Conservation (phyloP, 2,797 vertebrate species). For the Tinamus major region DNA sequence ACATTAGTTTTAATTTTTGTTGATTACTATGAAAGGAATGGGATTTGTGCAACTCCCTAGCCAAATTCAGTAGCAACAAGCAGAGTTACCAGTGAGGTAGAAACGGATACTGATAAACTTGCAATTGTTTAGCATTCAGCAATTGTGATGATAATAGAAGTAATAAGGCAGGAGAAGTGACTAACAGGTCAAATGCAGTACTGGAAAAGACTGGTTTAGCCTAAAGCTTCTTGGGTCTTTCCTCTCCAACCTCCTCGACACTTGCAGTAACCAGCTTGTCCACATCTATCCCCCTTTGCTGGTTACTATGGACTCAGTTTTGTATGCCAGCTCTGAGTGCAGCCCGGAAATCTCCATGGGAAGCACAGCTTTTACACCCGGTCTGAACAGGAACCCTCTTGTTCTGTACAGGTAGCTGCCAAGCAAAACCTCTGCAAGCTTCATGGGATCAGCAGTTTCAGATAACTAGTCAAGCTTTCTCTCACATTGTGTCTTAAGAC, state of each 20-base stretch:
- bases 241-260: neutral
- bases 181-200: neutral
- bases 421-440: neutral
- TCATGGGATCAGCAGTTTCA: fast-evolving
- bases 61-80: neutral
- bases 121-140: neutral
- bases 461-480: neutral
- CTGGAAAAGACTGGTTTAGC: neutral
- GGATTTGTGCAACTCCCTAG: neutral
- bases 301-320: neutral
- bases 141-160: neutral
- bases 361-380: neutral
- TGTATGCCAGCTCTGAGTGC: neutral
- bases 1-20: neutral
- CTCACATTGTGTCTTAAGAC: fast-evolving
- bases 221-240: neutral
- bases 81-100: neutral
- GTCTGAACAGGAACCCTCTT: neutral
- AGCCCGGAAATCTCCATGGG: neutral
- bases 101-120: neutral
- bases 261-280: neutral
- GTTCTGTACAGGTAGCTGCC: neutral
- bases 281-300: neutral
- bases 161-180: neutral
- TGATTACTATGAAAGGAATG: neutral